Percentiles rank a stretch among this genome's conserved stretches.
Conservation (phyloP, 2,888 invertebrate species). For the Nomada fucata region DNA sequence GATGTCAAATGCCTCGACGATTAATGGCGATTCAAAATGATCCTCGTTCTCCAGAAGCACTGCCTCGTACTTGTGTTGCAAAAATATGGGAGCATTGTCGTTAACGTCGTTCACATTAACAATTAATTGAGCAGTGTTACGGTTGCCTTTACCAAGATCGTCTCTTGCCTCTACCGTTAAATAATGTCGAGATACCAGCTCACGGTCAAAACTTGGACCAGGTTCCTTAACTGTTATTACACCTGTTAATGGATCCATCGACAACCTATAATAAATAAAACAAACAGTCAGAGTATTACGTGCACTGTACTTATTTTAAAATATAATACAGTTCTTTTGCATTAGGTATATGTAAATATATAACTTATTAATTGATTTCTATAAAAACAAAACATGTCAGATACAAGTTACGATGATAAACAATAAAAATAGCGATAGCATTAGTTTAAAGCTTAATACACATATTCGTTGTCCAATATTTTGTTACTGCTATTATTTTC, state of each 20-base stretch:
- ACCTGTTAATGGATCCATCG: slow-evolving; percentile 92
- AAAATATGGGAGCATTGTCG: slow-evolving; percentile 94
- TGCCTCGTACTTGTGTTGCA: slow-evolving; percentile 92
- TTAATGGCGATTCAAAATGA: slow-evolving; percentile 90
- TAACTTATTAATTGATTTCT: too few species aligned
- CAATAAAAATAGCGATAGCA: not conserved
- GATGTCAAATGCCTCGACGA: slow-evolving; percentile 92
- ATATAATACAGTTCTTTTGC: too few species aligned
- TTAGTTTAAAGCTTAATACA: too few species aligned
- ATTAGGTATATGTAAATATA: too few species aligned
- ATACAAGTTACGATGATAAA: not conserved
- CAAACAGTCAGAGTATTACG: not conserved
- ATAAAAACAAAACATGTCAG: too few species aligned
- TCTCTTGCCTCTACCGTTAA: slow-evolving; percentile 96
- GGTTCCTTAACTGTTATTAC: slow-evolving; percentile 92
- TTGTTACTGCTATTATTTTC: too few species aligned
- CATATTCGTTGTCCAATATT: too few species aligned
- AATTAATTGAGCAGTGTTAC: slow-evolving; percentile 93
- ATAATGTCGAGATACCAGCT: slow-evolving; percentile 92
- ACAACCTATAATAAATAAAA: slow-evolving; percentile 86
- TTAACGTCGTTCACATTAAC: slow-evolving; percentile 94
- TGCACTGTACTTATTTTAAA: not conserved
- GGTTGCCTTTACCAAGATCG: slow-evolving; percentile 92
- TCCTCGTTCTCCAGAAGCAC: slow-evolving; percentile 92
- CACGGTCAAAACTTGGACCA: slow-evolving; percentile 93